Evolutionary conservation across 2,113 vertebrate genomes (phyloP), one percentile per base, ranked within the genome.

Genomic region (Tachysurus vachellii): DNA sequence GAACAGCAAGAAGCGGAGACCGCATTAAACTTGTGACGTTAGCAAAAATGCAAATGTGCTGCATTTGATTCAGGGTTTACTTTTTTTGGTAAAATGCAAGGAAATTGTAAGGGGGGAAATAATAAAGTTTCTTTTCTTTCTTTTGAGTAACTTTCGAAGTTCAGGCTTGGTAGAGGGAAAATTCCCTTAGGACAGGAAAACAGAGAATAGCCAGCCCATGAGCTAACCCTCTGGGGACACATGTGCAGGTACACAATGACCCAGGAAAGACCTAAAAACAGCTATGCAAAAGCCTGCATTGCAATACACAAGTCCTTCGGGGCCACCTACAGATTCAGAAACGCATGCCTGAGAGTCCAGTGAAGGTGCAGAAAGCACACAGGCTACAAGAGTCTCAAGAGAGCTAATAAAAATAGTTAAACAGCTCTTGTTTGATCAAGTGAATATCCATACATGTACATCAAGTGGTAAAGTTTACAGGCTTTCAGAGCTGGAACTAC

Each of bases 21-120:
- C 83, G 79, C 62, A 85, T 80, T 79, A 86, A 88, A 91, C 77
- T 64, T 85, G 88, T 91, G 76, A 81, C 88, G 84, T 91, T 91
- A 88, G 91, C 90, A 91, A 88, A 81, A 92, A 93, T 93, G 90
- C 90, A 89, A 92, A 93, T 94, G 75, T 64, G 36, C 42, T 80
- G 79, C 71, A 50, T 44, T 68, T 71, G 77, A 64, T 47, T 31
- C 53, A 36, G 84, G 64, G 8, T 88, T 84, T 83, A 68, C 62
- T 44, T 88, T 88, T 88, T 88, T 85, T 82, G 83, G 86, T 75
- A 85, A 88, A 88, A 79, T 79, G 21, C 76, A 75, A 36, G 6
- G 21, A 87, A 70, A 85, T 85, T 87, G 71, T n/a, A 53, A 66
- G 83, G 26, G 26, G 42, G 57, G 3, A 82, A 84, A 83, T 84